A percentile compares a stretch with the other conserved stretches of the same genome.
These are phyloP conservation scores for Hiodon alosoides DNA, from an alignment of 2,113 vertebrate genomes.

Conservation along the genomic window DNA sequence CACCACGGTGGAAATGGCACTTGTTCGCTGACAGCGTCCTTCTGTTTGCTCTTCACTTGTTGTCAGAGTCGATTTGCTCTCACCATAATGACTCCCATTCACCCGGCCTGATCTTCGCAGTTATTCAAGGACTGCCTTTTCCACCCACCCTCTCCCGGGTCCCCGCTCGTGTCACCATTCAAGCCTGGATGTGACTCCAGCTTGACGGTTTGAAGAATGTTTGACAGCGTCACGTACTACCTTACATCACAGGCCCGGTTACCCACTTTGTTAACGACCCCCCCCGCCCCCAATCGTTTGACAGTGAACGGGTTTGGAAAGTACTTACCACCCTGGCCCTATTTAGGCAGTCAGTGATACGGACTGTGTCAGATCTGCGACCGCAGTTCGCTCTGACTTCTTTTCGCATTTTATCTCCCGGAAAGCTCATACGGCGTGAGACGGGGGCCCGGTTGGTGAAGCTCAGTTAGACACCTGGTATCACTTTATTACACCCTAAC, in stretches of 20 bases:
- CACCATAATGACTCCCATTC: constrained; percentile 50
- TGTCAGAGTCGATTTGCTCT: constrained; percentile 55
- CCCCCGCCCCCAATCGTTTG: constrained; percentile 1
- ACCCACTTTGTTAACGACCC: constrained; percentile 44
- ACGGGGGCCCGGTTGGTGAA: constrained; percentile 43
- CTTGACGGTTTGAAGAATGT: constrained; percentile 28
- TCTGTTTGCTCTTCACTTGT: constrained; percentile 51
- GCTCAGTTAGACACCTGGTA: constrained; percentile 69
- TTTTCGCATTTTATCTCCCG: constrained; percentile 26
- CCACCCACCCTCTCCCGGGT: constrained; percentile 11
- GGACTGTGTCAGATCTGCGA: constrained; percentile 34
- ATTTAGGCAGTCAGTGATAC: constrained; percentile 19
- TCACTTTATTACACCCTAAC: constrained; percentile 72
- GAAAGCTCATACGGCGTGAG: constrained; percentile 52
- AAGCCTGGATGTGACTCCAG: constrained; percentile 38
- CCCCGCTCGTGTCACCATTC: constrained; percentile 37
- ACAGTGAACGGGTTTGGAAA: no score
- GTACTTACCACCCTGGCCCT: constrained; percentile 7
- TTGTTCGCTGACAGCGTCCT: constrained; percentile 38
- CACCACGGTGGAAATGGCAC: constrained; percentile 27
- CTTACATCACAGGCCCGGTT: constrained; percentile 48
- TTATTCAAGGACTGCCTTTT: constrained; percentile 43
- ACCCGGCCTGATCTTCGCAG: constrained; percentile 51
- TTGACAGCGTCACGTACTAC: constrained; percentile 42
- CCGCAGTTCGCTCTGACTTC: constrained; percentile 28